Base-by-base conservation (phyloP, 2,888 invertebrate species). In the Drosophila formosana region DNA sequence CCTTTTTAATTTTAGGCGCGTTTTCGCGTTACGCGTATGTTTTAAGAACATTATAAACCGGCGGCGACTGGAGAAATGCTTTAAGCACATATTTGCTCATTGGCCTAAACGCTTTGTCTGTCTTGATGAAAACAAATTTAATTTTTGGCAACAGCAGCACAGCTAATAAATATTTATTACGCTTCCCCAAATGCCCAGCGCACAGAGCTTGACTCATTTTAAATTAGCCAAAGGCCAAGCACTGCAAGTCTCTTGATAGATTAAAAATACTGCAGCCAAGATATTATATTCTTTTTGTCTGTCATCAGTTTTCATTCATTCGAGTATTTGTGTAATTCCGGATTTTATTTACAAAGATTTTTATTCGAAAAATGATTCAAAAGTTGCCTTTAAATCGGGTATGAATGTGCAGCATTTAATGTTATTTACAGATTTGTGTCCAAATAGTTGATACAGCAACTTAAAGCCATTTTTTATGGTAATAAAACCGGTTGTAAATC, bases 41-140 rank as follows among this genome's bases (percentile, higher is more conserved):
- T 37, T 66, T 56, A 66, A 71, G n/a, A 51, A 41, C 1, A 58
- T 26, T 57, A 53, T 28, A 49, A 72, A 45, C 49, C 13, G 41
- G 46, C 13, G 41, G 46, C 41, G 49, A 50, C 23, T n/a, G 11
- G 25, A 30, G 39, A 55, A 68, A 52, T 63, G 30, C 56, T 51
- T 66, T 69, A 39, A 63, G 66, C 70, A 60, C 68, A 67, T 67
- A 64, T 75, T 66, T 65, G 64, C 53, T 49, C 25, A 28, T 55
- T 57, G 60, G 49, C 73, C 51, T 70, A 88, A 80, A 77, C 71
- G 72, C 70, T 79, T 81, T 77, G 77, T 71, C 73, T 58, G 72
- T 64, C 67, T 57, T 87, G 87, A 87, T 87, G 71, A 87, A 83
- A 83, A 83, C 87, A 80, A 86, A 85, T 89, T 87, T 69, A 85